Conservation (phyloP, 2,113 vertebrate species). For the Cisticola juncidis region DNA sequence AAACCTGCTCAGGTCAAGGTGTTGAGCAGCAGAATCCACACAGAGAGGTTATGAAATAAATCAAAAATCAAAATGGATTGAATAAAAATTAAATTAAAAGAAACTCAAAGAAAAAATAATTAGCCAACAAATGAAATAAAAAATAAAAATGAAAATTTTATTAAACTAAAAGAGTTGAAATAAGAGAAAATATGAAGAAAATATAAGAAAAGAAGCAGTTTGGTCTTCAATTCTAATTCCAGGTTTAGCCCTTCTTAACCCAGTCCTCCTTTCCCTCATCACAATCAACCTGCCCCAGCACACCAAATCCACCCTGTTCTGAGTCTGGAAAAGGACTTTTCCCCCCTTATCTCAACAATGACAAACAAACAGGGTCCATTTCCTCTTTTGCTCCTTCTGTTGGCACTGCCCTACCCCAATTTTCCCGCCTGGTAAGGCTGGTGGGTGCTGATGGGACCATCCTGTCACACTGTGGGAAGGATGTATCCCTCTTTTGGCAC, state of each 20-base stretch:
- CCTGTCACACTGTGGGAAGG: background rate
- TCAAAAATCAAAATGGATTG: background rate
- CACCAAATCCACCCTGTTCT: accelerated
- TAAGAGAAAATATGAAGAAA: background rate
- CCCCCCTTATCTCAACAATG: background rate
- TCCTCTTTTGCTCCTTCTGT: background rate
- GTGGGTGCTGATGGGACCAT: background rate
- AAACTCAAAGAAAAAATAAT: background rate
- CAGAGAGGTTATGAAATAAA: background rate
- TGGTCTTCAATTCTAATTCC: background rate
- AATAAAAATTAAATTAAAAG: background rate
- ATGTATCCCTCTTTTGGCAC: background rate
- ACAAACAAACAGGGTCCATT: background rate
- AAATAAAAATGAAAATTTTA: background rate
- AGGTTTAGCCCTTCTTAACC: background rate
- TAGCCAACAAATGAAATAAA: background rate
- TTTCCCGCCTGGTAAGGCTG: background rate
- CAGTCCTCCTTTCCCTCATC: background rate
- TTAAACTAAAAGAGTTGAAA: background rate
- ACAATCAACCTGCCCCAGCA: background rate
- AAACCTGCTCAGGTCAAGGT: too few relatives aligned
- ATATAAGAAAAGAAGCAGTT: background rate
- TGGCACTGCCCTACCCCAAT: background rate
- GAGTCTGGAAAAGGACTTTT: background rate
- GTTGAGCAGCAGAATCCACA: background rate